A percentile compares a stretch with the other conserved stretches of the same genome.
Evolutionary conservation across 2,888 invertebrate genomes (phyloP).

Genomic region (Sicus ferrugineus): DNA sequence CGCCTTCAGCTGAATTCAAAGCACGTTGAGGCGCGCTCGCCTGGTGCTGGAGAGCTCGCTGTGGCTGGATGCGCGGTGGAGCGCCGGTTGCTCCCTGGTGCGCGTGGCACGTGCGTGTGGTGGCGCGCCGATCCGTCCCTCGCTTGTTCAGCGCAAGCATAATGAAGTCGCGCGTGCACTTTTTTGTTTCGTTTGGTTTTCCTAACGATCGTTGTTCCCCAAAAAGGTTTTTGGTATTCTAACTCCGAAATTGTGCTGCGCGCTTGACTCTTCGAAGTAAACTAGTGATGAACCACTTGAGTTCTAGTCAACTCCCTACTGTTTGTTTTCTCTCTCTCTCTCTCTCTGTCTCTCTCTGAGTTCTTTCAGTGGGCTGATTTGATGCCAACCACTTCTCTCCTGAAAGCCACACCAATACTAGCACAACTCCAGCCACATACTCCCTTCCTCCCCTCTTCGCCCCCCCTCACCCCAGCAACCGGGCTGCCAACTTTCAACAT

Average conservation of each 20-base stretch:
- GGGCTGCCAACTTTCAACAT: constrained; percentile 10
- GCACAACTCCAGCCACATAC: no score
- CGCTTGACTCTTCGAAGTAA: no score
- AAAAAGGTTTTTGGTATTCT: no score
- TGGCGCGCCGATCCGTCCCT: background rate
- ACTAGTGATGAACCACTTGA: background rate
- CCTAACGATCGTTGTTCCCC: no score
- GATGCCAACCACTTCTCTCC: no score
- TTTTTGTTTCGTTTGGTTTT: no score
- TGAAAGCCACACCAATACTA: no score
- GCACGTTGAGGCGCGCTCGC: background rate
- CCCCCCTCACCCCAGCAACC: no score
- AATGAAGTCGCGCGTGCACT: background rate
- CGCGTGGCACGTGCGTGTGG: background rate
- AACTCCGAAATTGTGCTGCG: no score
- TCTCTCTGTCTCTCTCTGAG: background rate
- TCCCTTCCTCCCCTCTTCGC: background rate
- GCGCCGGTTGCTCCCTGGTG: background rate
- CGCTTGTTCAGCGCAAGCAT: background rate
- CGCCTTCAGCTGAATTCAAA: constrained; percentile 1
- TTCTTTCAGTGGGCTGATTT: background rate
- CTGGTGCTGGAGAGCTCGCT: background rate
- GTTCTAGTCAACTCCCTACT: background rate
- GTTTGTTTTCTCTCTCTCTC: background rate
- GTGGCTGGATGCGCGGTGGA: background rate